Conservation (phyloP, 2,113 vertebrate species). For the Ceyx melanurus region DNA sequence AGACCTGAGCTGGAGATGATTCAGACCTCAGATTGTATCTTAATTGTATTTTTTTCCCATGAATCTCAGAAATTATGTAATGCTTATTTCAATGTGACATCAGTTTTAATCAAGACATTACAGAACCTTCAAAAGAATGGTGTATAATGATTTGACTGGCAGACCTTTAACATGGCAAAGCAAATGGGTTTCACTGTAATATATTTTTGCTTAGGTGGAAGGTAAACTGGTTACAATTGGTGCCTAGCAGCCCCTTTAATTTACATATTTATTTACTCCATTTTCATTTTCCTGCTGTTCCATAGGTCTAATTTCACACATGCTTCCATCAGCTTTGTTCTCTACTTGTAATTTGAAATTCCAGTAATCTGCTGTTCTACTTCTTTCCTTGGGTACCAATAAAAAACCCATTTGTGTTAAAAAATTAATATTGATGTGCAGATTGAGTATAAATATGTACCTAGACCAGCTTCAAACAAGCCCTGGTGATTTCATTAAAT, state of each 20-base stretch:
- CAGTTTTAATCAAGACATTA: not conserved
- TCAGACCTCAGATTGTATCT: not conserved
- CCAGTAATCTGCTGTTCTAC: conserved; percentile 33
- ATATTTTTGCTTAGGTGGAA: not conserved
- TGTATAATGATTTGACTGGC: not conserved
- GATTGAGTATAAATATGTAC: conserved; percentile 66
- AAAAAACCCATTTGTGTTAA: conserved; percentile 68
- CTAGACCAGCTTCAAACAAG: conserved; percentile 61
- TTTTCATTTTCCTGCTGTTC: conserved; percentile 3
- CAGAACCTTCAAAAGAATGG: not conserved
- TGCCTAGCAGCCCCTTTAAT: not conserved
- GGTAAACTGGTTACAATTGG: not conserved
- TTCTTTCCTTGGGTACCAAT: conserved; percentile 64
- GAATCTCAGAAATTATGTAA: not conserved
- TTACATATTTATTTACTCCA: not conserved
- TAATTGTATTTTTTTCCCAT: not conserved
- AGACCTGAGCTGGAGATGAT: not conserved
- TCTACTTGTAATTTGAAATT: conserved; percentile 36
- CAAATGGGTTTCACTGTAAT: not conserved
- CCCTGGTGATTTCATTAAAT: conserved; percentile 70
- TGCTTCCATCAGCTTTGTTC: not conserved
- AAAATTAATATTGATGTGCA: conserved; percentile 74
- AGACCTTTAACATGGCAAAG: not conserved
- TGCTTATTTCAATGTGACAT: not conserved
- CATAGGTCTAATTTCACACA: conserved; percentile 8